A percentile compares a stretch with the other conserved stretches of the same genome.
Conservation (phyloP, 2,797 vertebrate species). For the Neopelma chrysocephalum region DNA sequence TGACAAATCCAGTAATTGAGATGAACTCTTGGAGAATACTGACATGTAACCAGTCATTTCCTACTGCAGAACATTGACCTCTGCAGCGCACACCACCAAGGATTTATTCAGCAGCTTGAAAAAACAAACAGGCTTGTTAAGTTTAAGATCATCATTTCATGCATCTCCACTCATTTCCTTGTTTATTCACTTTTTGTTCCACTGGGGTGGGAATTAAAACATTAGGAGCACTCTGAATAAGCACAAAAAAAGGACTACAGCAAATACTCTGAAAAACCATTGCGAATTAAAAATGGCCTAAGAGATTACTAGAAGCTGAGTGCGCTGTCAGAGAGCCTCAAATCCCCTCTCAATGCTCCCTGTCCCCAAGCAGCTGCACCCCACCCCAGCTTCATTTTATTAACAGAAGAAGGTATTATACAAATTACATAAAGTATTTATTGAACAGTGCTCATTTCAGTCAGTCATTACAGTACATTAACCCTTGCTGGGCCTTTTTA, state of each 20-base stretch:
- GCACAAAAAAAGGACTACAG: not conserved
- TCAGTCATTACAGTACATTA: not conserved
- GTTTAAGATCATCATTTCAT: conserved; percentile 17
- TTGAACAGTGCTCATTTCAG: not conserved
- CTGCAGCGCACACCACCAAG: conserved; percentile 8
- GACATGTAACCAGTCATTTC: conserved; percentile 68
- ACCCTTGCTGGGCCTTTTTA: not conserved
- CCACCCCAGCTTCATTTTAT: not conserved
- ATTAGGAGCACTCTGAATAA: not conserved
- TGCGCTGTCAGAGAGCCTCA: not conserved
- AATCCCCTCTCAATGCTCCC: not conserved
- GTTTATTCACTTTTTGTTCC: conserved; percentile 6
- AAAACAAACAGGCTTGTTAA: conserved; percentile 40
- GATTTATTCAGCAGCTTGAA: conserved; percentile 39
- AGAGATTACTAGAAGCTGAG: not conserved
- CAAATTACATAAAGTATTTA: not conserved
- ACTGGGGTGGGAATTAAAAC: not conserved
- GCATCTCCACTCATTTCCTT: conserved; percentile 7
- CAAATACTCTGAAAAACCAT: not conserved
- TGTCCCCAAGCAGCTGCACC: not conserved
- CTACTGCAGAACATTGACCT: conserved; percentile 49
- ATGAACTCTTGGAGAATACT: conserved; percentile 68
- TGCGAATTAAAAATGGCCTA: not conserved
- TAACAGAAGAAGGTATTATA: not conserved
- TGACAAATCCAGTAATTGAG: conserved; percentile 74